Evolutionary conservation across 2,113 vertebrate species (phyloP).

Genomic region (Ctenodactylus gundi): DNA sequence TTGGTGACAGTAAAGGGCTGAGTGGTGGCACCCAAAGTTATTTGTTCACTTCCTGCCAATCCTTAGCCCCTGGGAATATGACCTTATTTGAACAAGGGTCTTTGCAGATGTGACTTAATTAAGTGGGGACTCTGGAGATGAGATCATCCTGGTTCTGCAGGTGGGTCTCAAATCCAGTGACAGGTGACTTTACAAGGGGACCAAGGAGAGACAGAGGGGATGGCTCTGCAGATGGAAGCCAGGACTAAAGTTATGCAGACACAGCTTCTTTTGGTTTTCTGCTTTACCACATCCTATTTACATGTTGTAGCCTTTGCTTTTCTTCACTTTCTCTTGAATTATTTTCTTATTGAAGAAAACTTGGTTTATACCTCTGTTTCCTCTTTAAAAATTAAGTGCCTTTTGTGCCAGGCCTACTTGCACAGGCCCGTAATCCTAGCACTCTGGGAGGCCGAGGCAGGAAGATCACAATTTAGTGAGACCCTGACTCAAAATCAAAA

Average conservation of each 20-base stretch:
- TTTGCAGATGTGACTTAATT: not conserved
- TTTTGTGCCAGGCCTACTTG: not conserved
- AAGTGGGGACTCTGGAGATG: not conserved
- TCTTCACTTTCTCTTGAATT: conserved; percentile 17
- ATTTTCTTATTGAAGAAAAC: not conserved
- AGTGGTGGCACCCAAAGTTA: not conserved
- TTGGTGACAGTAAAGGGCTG: not conserved
- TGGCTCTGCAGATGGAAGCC: not conserved
- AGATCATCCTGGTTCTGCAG: not conserved
- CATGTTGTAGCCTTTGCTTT: not conserved
- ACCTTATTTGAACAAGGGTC: not conserved
- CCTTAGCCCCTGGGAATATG: not conserved
- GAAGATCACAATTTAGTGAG: too few species aligned
- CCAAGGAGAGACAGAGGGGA: not conserved
- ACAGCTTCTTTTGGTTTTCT: not conserved
- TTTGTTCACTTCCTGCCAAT: not conserved
- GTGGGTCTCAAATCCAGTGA: not conserved
- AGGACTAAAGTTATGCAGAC: not conserved
- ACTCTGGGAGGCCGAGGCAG: too few species aligned
- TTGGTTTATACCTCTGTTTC: not conserved
- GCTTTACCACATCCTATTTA: not conserved
- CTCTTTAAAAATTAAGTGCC: not conserved
- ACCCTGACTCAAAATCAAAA: too few species aligned
- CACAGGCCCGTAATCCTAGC: too few species aligned
- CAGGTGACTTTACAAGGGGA: not conserved